These are phyloP conservation scores for Lophochroa leadbeateri DNA, from an alignment of 2,113 vertebrate species.

Conservation along the genomic window DNA sequence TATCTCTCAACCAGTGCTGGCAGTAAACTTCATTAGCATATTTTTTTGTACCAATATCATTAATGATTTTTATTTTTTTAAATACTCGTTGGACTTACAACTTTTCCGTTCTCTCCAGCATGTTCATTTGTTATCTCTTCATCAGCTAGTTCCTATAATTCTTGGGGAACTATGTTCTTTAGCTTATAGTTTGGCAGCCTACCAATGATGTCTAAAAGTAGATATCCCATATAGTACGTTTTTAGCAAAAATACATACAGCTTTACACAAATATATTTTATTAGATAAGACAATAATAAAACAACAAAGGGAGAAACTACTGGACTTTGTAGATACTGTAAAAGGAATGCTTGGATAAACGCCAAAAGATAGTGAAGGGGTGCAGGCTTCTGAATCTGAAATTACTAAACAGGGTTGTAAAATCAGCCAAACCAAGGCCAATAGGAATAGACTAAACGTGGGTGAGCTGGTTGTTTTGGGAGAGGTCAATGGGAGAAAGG, in stretches of 20 bases:
- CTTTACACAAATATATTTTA: not conserved
- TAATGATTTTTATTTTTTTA: not conserved
- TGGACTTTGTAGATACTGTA: not conserved
- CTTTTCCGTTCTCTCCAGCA: not conserved
- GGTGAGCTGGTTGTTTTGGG: not conserved
- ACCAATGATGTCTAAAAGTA: not conserved
- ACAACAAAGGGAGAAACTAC: not conserved
- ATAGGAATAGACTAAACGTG: not conserved
- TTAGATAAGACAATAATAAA: not conserved
- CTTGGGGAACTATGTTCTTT: not conserved
- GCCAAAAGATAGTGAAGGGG: not conserved
- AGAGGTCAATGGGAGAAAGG: not conserved
- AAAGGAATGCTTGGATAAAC: not conserved
- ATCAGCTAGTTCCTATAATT: not conserved
- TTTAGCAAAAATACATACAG: not conserved
- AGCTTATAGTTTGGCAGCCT: not conserved
- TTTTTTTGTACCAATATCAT: not conserved
- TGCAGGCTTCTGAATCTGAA: not conserved
- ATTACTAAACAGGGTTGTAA: not conserved
- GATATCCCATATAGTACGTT: not conserved
- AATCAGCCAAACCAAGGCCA: not conserved
- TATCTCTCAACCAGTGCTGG: not conserved
- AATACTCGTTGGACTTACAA: not conserved
- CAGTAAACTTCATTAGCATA: not conserved
- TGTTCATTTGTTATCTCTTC: not conserved